Conservation (phyloP, 2,888 invertebrate genomes). For the Thymelicus lineola region DNA sequence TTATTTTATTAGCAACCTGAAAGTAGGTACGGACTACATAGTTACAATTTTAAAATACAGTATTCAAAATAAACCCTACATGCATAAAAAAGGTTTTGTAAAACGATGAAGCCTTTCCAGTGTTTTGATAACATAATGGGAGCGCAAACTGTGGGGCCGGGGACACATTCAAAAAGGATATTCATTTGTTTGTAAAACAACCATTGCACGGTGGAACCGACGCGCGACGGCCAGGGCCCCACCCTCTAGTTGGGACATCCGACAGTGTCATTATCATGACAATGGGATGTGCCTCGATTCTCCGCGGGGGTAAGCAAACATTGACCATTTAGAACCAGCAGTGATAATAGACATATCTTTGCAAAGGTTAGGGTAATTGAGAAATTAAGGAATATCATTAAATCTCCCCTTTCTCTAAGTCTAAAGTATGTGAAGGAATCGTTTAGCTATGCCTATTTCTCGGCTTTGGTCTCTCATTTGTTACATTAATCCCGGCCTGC, state of each 20-base stretch:
- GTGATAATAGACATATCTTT: background rate
- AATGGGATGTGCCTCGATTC: slow-evolving; percentile 51
- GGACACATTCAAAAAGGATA: slow-evolving; percentile 40
- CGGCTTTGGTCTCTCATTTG: no score
- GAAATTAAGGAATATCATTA: background rate
- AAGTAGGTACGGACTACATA: no score
- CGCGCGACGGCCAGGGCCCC: background rate
- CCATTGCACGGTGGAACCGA: slow-evolving; percentile 14
- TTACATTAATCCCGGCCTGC: no score
- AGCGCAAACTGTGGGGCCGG: slow-evolving; percentile 33
- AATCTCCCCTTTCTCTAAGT: background rate
- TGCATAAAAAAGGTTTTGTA: slow-evolving; percentile 2
- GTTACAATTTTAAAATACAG: background rate
- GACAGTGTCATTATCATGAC: slow-evolving; percentile 55
- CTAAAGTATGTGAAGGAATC: background rate
- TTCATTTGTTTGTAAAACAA: slow-evolving; percentile 45
- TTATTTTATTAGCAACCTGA: no score
- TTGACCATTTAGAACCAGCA: slow-evolving; percentile 49
- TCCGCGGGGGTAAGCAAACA: slow-evolving; percentile 52
- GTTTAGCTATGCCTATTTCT: background rate
- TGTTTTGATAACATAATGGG: slow-evolving; percentile 38
- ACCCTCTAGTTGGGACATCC: slow-evolving; percentile 43
- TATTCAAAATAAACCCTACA: background rate
- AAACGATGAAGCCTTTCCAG: slow-evolving; percentile 27
- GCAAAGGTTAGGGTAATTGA: background rate